Evolutionary conservation across 2,888 invertebrate genomes (phyloP).

Genomic region (Synanthedon vespiformis): DNA sequence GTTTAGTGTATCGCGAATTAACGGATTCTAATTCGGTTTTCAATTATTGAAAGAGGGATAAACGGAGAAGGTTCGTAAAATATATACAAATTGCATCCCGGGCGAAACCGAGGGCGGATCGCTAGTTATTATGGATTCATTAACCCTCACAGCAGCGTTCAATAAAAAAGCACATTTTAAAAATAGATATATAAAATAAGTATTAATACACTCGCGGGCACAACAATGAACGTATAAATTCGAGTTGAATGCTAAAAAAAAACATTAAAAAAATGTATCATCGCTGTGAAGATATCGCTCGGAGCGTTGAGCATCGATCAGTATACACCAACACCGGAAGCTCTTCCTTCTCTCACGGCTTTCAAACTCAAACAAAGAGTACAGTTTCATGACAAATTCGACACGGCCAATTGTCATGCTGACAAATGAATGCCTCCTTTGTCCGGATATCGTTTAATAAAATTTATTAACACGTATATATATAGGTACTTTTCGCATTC

Average conservation of each 20-base stretch:
- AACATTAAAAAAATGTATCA: conserved; percentile 14
- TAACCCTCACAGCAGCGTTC: neutral
- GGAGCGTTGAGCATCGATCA: conserved; percentile 51
- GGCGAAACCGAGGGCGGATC: no score
- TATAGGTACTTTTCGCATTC: conserved; percentile 7
- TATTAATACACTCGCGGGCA: no score
- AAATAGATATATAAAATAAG: no score
- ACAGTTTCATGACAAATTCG: conserved; percentile 66
- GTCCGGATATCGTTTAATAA: conserved; percentile 49
- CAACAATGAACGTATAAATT: conserved; percentile 17
- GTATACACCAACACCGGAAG: conserved; percentile 48
- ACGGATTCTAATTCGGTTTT: no score
- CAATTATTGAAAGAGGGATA: no score
- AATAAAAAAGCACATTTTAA: neutral
- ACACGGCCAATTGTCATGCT: conserved; percentile 45
- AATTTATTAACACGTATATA: conserved; percentile 50
- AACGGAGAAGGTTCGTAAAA: no score
- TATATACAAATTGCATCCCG: no score
- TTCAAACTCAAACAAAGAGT: conserved; percentile 46
- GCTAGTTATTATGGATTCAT: no score
- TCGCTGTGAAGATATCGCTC: conserved; percentile 51
- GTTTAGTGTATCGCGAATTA: no score
- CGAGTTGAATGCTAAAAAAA: conserved; percentile 27
- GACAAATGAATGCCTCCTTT: conserved; percentile 43
- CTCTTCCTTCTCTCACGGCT: conserved; percentile 59